Evolutionary conservation across 2,113 vertebrate genomes (phyloP).

Genomic region (Anarrhichthys ocellatus): DNA sequence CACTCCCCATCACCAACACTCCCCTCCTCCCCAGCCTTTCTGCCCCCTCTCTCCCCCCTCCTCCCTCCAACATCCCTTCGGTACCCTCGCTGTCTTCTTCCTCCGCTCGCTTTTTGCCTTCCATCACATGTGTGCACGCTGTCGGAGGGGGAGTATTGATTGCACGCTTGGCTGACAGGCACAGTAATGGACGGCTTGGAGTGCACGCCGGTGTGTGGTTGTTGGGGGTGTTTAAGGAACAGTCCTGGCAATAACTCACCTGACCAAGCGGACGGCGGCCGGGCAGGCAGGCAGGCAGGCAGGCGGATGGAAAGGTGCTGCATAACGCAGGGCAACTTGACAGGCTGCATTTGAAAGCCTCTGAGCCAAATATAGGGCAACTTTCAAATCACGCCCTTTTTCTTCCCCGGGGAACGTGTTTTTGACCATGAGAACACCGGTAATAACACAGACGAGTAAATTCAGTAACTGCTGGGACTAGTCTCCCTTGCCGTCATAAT

Average conservation of each 20-base stretch:
- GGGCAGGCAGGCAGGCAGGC: slow-evolving; percentile 31
- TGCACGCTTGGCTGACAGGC: slow-evolving; percentile 76
- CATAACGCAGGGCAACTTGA: slow-evolving; percentile 38
- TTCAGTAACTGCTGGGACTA: slow-evolving; percentile 34
- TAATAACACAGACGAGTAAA: slow-evolving; percentile 57
- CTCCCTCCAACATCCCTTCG: slow-evolving; percentile 30
- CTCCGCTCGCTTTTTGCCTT: slow-evolving; percentile 59
- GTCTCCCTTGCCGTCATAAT: slow-evolving; percentile 28
- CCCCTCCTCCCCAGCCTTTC: slow-evolving; percentile 5
- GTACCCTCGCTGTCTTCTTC: slow-evolving; percentile 49
- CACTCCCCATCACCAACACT: slow-evolving; percentile 39
- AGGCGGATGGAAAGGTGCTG: slow-evolving; percentile 44
- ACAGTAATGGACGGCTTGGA: slow-evolving; percentile 68
- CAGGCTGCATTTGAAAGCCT: slow-evolving; percentile 65
- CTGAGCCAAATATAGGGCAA: slow-evolving; percentile 64
- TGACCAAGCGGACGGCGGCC: slow-evolving; percentile 59
- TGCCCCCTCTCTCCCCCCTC: slow-evolving; percentile 6
- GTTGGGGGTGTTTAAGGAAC: slow-evolving; percentile 53
- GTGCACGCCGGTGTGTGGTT: slow-evolving; percentile 16
- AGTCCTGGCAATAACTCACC: slow-evolving; percentile 76
- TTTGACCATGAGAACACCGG: slow-evolving; percentile 45
- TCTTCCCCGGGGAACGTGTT: slow-evolving; percentile 29
- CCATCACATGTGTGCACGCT: slow-evolving; percentile 71
- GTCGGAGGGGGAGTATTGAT: slow-evolving; percentile 76
- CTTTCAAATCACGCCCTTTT: slow-evolving; percentile 59